Evolutionary conservation across 2,113 vertebrate species (phyloP).

Genomic region (Tragulus kanchil): DNA sequence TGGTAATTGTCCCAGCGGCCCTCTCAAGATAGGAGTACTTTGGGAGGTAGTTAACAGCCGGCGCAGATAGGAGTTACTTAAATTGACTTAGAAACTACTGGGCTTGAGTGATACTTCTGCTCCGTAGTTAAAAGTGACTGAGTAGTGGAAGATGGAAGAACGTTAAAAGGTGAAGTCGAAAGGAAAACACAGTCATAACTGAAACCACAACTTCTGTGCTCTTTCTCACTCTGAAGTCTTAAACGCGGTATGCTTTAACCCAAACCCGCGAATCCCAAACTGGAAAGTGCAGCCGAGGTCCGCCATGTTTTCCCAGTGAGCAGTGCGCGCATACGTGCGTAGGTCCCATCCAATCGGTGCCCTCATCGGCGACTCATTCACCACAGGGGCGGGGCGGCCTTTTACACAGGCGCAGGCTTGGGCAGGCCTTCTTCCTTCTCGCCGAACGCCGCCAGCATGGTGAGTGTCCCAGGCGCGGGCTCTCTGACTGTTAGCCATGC

Average conservation of each 20-base stretch:
- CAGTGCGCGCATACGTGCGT: neutral
- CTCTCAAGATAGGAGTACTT: neutral
- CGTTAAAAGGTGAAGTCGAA: neutral
- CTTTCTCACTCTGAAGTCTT: neutral
- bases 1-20: too few species aligned
- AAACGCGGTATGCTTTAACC: fast-evolving
- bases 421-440: conserved; percentile 48
- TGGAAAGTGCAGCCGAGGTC: fast-evolving
- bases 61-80: neutral
- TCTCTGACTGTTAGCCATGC: fast-evolving
- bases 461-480: neutral
- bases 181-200: neutral
- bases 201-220: neutral
- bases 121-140: neutral
- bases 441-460: conserved; percentile 73
- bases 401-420: conserved; percentile 30
- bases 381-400: conserved; percentile 23
- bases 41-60: neutral
- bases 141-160: neutral
- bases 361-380: neutral
- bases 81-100: fast-evolving
- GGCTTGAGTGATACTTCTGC: neutral
- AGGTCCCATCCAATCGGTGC: conserved; percentile 40
- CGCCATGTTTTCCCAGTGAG: neutral
- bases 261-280: fast-evolving